These are phyloP conservation scores for Chaenodraco wilsoni DNA, from an alignment of 2,797 vertebrate genomes.

Conservation along the genomic window DNA sequence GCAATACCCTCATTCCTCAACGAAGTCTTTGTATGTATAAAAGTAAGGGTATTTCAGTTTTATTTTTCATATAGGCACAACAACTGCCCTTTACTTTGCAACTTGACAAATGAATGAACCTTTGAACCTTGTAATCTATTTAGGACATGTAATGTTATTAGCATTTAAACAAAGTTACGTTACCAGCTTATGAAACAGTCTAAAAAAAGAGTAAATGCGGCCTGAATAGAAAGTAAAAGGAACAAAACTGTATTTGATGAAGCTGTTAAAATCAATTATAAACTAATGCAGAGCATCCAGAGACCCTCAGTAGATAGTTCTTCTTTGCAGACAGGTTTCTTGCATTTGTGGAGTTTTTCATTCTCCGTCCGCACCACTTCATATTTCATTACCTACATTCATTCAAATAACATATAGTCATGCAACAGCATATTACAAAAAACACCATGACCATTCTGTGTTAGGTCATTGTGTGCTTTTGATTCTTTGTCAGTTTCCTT, in stretches of 20 bases:
- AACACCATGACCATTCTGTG: too few relatives aligned
- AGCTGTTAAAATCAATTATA: background rate
- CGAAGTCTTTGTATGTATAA: background rate
- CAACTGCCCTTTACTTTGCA: background rate
- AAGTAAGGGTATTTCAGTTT: too few relatives aligned
- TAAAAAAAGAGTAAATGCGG: background rate
- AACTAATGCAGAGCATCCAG: background rate
- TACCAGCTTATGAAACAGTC: background rate
- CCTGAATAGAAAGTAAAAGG: background rate
- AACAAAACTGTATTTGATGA: background rate
- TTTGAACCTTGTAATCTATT: background rate
- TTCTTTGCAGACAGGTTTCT: background rate
- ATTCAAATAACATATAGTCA: background rate
- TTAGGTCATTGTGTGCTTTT: background rate
- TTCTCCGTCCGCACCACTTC: background rate
- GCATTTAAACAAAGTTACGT: background rate
- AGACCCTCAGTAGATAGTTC: background rate
- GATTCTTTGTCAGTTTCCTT: background rate
- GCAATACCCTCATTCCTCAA: background rate
- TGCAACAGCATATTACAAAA: background rate
- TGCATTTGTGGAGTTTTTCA: background rate
- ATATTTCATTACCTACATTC: background rate
- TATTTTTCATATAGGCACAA: too few relatives aligned
- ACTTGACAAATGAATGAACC: background rate
- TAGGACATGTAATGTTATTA: background rate